A percentile compares a stretch with the other conserved stretches of the same genome.
These are phyloP conservation scores for Pegoplata infirma DNA, from an alignment of 2,888 invertebrate genomes.

Conservation along the genomic window DNA sequence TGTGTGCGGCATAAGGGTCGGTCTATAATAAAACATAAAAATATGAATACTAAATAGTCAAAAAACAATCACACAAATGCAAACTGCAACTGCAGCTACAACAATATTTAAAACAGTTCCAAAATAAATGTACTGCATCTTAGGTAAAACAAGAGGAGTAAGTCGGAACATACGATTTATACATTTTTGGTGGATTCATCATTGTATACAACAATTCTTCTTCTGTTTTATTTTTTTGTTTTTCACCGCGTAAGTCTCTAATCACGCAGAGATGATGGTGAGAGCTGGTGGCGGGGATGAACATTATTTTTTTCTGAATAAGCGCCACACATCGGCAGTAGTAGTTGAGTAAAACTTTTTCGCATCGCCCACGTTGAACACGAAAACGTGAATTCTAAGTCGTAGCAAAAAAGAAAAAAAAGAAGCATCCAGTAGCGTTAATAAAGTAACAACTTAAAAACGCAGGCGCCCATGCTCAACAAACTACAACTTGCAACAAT, in stretches of 20 bases:
- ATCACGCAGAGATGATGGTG: neutral
- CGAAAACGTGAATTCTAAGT: slow-evolving; percentile 66
- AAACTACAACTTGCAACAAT: slow-evolving; percentile 53
- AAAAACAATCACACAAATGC: neutral
- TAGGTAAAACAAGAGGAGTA: slow-evolving; percentile 18
- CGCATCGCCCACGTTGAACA: slow-evolving; percentile 68
- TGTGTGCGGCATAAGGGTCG: neutral
- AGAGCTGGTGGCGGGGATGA: neutral
- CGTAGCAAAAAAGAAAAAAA: slow-evolving; percentile 19
- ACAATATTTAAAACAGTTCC: slow-evolving; percentile 3
- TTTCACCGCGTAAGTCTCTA: slow-evolving; percentile 34
- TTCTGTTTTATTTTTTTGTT: slow-evolving; percentile 43
- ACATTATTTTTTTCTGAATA: slow-evolving; percentile 9
- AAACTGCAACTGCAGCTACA: neutral
- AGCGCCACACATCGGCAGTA: slow-evolving; percentile 51
- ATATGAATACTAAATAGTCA: slow-evolving; percentile 21
- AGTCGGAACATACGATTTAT: neutral
- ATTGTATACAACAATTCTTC: neutral
- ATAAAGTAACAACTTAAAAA: slow-evolving; percentile 63
- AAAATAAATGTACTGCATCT: slow-evolving; percentile 23
- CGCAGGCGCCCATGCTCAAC: slow-evolving; percentile 68
- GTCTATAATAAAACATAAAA: slow-evolving; percentile 34
- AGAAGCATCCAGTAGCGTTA: slow-evolving; percentile 59
- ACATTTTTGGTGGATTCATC: neutral
- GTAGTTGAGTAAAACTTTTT: slow-evolving; percentile 49